Evolutionary conservation across 2,113 vertebrate genomes (phyloP).

Genomic region (Gymnorhina tibicen): DNA sequence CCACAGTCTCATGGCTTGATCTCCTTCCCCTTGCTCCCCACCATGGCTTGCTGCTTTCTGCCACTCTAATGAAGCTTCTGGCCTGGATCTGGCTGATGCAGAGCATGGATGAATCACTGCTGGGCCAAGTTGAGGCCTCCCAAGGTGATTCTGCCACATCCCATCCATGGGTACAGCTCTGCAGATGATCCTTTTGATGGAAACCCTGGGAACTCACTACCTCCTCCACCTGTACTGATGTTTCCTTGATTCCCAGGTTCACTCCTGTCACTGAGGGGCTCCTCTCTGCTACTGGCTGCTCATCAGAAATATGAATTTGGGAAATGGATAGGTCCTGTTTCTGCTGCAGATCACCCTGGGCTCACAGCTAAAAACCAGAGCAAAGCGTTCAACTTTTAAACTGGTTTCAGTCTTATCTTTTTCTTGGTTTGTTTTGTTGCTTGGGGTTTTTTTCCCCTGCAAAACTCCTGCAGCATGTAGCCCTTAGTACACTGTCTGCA

Average conservation of each 20-base stretch:
- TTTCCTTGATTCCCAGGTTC: background rate
- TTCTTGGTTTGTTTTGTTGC: background rate
- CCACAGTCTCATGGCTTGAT: accelerated
- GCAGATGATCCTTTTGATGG: background rate
- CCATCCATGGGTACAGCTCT: background rate
- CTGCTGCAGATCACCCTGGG: background rate
- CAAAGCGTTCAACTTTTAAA: background rate
- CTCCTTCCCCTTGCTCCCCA: background rate
- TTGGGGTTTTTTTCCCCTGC: background rate
- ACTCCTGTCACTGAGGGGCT: background rate
- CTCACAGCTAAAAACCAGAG: background rate
- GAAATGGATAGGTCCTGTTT: background rate
- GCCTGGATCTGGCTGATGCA: background rate
- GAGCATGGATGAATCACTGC: background rate
- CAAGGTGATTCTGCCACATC: background rate
- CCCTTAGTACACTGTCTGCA: background rate
- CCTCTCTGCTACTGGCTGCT: background rate
- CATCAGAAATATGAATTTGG: background rate
- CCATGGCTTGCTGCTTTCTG: background rate
- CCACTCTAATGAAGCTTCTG: background rate
- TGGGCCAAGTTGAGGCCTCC: background rate
- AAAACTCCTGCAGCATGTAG: background rate
- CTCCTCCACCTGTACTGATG: background rate
- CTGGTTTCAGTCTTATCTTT: background rate
- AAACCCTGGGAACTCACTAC: background rate